Base-by-base conservation (phyloP, 2,888 invertebrate genomes). In the Mongoloraphidia duomilia region DNA sequence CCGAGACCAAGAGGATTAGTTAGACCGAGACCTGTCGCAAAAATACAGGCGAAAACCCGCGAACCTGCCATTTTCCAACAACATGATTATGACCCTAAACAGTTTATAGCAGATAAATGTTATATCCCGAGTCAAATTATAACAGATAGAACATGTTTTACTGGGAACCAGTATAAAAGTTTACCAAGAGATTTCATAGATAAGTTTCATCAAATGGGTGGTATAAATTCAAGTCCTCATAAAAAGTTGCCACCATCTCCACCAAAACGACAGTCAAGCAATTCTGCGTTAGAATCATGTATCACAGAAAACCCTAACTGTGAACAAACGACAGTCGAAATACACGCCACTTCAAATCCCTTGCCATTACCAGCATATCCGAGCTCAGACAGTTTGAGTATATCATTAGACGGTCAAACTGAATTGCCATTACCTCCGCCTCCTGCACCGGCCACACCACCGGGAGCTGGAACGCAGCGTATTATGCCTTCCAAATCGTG, bases 1-100 rank as follows among this genome's bases (percentile, higher is more conserved):
- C 91, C 92, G 1, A 78, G 93, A 49, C 91, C 90, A 5, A 73
- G 89, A 54, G 85, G 85, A 1, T 71, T 85, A 11, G 84, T 88
- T 26, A 78, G 87, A 52, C 87, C 89, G 6, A 73, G 89, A 45
- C 86, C 88, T 1, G 80, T 88, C 11, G 86, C 88, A 9, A 90
- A 90, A 67, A 84, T 79, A 47, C 68, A 71, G 36, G 77, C 77
- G 3, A 78, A 77, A 50, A 75, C 71, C 14, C 56, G 65, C 44
- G 66, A 66, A 53, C 59, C 65, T 12, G 33, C 46, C 9, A 49
- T 44, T 36, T 68, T 69, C 56, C 26, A 26, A 26, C 26, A 26
- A 26, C 65, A 67, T n/a, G 67, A 68, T 51, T 69, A 67, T 52
- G 67, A 68, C 46, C 68, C 68, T 52, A 67, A 67, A n/a, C 67